These are phyloP conservation scores for Paracanthobrama guichenoti DNA, from an alignment of 2,113 vertebrate genomes.

Conservation along the genomic window DNA sequence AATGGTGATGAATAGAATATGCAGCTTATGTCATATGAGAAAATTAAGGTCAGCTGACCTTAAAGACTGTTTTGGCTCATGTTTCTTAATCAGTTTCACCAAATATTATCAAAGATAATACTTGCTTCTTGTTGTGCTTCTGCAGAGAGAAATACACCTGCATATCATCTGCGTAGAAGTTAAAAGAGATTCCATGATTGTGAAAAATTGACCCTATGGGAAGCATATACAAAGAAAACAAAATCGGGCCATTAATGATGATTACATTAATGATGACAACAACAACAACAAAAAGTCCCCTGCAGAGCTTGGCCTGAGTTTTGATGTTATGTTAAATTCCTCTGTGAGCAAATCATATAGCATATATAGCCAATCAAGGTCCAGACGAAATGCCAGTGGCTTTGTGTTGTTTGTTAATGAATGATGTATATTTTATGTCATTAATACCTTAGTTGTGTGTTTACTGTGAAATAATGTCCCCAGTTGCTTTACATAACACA, in stretches of 20 bases:
- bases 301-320: not conserved
- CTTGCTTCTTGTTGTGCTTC: too few species aligned
- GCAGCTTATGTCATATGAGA: not conserved
- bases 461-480: slow-evolving; percentile 7
- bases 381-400: not conserved
- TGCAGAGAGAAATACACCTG: too few species aligned
- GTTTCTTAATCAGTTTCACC: too few species aligned
- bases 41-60: too few species aligned
- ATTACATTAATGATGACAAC: not conserved
- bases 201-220: too few species aligned
- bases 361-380: not conserved
- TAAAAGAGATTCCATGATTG: too few species aligned
- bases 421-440: slow-evolving; percentile 49
- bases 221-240: too few species aligned
- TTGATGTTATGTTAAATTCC: not conserved
- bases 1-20: slow-evolving; percentile 37
- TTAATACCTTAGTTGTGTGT: not conserved
- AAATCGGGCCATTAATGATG: not conserved
- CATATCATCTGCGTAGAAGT: too few species aligned
- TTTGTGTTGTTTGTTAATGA: not conserved
- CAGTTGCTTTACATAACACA: slow-evolving; percentile 21
- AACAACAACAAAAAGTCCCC: not conserved
- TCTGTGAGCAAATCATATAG: not conserved
- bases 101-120: too few species aligned
- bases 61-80: too few species aligned